Base-by-base conservation (phyloP, 1,140 invertebrate genomes). In the Drosophila pseudoobscura region DNA sequence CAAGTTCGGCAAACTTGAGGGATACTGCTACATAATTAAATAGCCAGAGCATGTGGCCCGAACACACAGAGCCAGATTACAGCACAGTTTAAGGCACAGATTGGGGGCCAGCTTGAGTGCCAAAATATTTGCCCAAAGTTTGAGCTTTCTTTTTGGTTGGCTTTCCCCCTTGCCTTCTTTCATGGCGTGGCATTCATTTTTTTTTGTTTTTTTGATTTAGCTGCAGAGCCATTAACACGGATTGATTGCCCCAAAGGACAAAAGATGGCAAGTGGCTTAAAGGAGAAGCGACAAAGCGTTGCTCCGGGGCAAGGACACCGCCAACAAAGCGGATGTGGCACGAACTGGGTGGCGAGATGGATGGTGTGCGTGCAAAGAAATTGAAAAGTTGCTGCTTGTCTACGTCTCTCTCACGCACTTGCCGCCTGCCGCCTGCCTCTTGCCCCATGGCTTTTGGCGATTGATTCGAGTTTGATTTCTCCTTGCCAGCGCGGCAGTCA, bases 181-280 rank as follows among this genome's bases (percentile, higher is more conserved):
- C 44, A 52, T 55, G 41, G 46, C 57, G 17, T 45, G 62, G 69
- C 66, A 85, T 72, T 79, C 80, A 15, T 17, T 17, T 17, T 17
- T 0, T 0, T 17, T 17, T 17, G 15, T 17, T 17, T 68, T 76
- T 84, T 84, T 84, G 80, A 84, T 84, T 87, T 80, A 85, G 78
- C 82, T 78, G 47, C 65, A 68, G 64, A 85, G 80, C 77, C 78
- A 87, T 85, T 85, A 87, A 85, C 80, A 87, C 82, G 78, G 80
- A 85, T 85, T 85, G 80, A 85, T 87, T 87, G 80, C 80, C 80
- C 79, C 82, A 66, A 80, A 80, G 80, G 82, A 85, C 77, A 74
- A 87, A 59, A 87, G 80, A 85, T 61, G 59, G 62, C 80, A 84
- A 84, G 80, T 84, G 80, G 80, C 80, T 84, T 84, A 84, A 71